Conservation (phyloP, 2,888 invertebrate genomes). For the Adelphocoris suturalis region DNA sequence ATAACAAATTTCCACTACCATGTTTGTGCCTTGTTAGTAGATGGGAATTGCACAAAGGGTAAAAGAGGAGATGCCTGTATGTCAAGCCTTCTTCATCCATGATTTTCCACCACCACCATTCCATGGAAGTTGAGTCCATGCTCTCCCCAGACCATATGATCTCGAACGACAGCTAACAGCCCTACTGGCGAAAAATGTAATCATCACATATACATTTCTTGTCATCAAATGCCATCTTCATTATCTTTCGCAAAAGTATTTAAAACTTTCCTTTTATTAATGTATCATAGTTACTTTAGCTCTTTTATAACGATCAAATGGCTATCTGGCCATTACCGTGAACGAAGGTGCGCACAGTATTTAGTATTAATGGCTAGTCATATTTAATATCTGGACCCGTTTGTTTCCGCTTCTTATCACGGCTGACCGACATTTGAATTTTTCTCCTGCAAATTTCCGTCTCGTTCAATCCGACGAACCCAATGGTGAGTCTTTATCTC, state of each 20-base stretch:
- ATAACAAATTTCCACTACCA: too few species aligned
- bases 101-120: too few species aligned
- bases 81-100: too few species aligned
- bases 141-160: neutral
- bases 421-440: neutral
- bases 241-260: constrained; percentile 6
- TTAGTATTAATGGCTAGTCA: neutral
- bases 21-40: too few species aligned
- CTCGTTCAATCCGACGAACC: neutral
- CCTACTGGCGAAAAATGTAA: neutral
- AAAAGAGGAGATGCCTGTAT: too few species aligned
- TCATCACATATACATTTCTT: neutral
- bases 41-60: too few species aligned
- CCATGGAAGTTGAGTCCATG: neutral
- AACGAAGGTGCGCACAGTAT: constrained; percentile 55
- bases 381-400: constrained; percentile 47
- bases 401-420: constrained; percentile 8
- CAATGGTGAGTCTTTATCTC: constrained; percentile 15
- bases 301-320: constrained; percentile 63
- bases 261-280: constrained; percentile 63
- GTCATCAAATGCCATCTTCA: constrained; percentile 53
- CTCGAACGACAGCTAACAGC: neutral
- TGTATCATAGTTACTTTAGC: constrained; percentile 66
- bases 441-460: neutral
- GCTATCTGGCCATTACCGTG: constrained; percentile 64